These are phyloP conservation scores for Hylaeus anthracinus DNA, from an alignment of 1,140 invertebrate species.

Conservation along the genomic window DNA sequence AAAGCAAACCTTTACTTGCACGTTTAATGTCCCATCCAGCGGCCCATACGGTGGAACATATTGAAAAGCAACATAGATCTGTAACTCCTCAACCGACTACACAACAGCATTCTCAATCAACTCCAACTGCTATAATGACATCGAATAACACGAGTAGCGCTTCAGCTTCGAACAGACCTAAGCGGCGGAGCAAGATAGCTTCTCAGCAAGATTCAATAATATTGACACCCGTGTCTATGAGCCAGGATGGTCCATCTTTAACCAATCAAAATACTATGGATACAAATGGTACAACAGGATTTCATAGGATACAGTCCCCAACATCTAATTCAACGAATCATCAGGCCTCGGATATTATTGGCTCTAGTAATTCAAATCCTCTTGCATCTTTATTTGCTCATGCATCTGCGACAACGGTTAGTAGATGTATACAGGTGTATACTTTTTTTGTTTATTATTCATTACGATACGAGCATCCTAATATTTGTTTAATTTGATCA, in stretches of 20 bases:
- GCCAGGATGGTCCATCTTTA: conserved; percentile 55
- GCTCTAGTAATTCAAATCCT: conserved; percentile 58
- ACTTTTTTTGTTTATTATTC: too few relatives aligned
- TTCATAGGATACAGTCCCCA: conserved; percentile 79
- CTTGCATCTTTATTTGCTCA: conserved; percentile 70
- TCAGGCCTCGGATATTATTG: conserved; percentile 52
- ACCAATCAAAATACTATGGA: conserved; percentile 61
- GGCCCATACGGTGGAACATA: conserved; percentile 90
- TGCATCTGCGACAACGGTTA: conserved; percentile 56
- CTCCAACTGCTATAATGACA: conserved; percentile 42
- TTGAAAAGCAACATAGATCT: conserved; percentile 92
- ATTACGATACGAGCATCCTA: background rate
- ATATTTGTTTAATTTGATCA: conserved; percentile 47
- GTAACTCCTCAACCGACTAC: conserved; percentile 83
- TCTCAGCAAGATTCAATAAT: conserved; percentile 59
- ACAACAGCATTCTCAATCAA: conserved; percentile 58
- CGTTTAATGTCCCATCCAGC: conserved; percentile 90
- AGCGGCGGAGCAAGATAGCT: conserved; percentile 67
- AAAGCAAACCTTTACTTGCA: conserved; percentile 83
- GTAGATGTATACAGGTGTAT: background rate
- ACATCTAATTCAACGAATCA: conserved; percentile 58
- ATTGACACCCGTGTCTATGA: conserved; percentile 48
- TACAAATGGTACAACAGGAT: conserved; percentile 70
- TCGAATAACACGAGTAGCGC: conserved; percentile 55
- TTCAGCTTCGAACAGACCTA: conserved; percentile 57